Evolutionary conservation across 2,113 vertebrate species (phyloP).

Genomic region (Argyrosomus japonicus): DNA sequence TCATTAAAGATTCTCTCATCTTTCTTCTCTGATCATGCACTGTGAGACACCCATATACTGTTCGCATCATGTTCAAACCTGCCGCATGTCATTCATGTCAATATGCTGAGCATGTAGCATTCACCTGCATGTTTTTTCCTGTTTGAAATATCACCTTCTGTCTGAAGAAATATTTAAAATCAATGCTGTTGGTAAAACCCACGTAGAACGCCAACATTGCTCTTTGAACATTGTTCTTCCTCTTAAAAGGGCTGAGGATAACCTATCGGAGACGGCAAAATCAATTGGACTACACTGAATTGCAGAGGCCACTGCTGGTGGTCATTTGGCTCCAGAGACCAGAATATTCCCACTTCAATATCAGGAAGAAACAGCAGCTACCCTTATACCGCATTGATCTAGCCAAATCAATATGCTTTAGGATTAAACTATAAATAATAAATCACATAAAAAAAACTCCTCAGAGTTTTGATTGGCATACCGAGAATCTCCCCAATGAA

Average conservation of each 20-base stretch:
- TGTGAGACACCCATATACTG: neutral
- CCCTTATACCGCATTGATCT: neutral
- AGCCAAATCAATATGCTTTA: neutral
- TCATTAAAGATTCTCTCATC: neutral
- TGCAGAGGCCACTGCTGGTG: constrained; percentile 25
- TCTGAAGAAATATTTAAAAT: constrained; percentile 13
- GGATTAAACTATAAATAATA: constrained; percentile 21
- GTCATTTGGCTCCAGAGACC: constrained; percentile 26
- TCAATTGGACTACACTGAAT: constrained; percentile 42
- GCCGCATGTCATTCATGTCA: neutral
- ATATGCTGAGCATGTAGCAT: neutral
- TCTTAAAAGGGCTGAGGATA: constrained; percentile 37
- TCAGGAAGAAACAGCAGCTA: constrained; percentile 9
- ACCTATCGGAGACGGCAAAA: constrained; percentile 55
- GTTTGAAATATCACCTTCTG: constrained; percentile 5
- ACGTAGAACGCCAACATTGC: neutral
- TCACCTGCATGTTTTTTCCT: neutral
- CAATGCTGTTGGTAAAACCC: constrained; percentile 17
- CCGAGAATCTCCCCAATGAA: neutral
- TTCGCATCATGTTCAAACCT: neutral
- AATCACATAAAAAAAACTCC: neutral
- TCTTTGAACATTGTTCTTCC: constrained; percentile 51
- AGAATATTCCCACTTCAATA: constrained; percentile 38
- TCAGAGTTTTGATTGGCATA: neutral
- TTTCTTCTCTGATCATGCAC: constrained; percentile 16